Conservation (phyloP, 2,797 vertebrate genomes). For the Cuculus canorus region DNA sequence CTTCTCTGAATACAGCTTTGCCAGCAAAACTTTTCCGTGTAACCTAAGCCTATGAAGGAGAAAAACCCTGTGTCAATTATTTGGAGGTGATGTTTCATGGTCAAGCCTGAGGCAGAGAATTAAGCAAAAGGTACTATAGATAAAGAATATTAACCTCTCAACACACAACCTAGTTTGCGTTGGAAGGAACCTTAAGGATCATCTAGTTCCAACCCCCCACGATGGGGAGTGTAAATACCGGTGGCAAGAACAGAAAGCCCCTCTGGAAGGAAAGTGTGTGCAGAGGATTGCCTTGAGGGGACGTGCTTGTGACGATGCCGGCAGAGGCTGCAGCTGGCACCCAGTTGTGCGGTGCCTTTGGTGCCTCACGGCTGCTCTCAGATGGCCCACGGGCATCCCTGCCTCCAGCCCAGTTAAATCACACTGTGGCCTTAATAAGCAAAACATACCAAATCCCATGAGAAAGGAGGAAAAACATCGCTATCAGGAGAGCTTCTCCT, state of each 20-base stretch:
- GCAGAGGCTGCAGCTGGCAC: background rate
- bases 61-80: background rate
- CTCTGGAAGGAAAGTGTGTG: background rate
- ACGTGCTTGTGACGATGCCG: background rate
- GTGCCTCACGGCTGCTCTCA: rapidly evolving
- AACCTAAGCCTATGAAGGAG: background rate
- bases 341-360: background rate
- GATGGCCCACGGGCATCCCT: background rate
- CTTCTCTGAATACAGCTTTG: background rate
- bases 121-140: background rate
- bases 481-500: background rate
- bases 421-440: background rate
- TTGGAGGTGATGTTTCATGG: background rate
- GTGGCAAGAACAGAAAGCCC: background rate
- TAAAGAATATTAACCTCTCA: background rate
- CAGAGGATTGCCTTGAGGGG: background rate
- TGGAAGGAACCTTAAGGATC: too few relatives aligned
- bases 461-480: background rate
- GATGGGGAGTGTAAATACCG: background rate
- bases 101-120: background rate
- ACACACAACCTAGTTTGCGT: too few relatives aligned
- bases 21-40: background rate
- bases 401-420: background rate
- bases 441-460: background rate
- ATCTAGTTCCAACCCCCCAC: too few relatives aligned